These are phyloP conservation scores for Linnaemya vulpina DNA, from an alignment of 2,888 invertebrate species.

Conservation along the genomic window DNA sequence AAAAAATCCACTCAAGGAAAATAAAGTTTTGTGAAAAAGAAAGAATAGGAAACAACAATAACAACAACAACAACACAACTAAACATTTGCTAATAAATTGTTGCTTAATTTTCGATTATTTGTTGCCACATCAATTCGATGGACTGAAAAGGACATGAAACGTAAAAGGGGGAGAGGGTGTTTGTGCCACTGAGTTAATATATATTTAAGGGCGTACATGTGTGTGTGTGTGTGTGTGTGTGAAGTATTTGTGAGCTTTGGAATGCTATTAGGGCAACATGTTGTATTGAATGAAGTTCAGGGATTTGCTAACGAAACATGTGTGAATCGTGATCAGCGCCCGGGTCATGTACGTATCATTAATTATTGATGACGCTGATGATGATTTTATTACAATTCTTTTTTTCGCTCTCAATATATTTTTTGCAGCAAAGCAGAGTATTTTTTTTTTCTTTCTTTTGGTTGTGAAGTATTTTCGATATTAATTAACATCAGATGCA, in stretches of 20 bases:
- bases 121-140: slow-evolving; percentile 43
- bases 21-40: too few species aligned
- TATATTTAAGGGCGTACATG: not conserved
- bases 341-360: slow-evolving; percentile 80
- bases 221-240: not conserved
- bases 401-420: slow-evolving; percentile 5
- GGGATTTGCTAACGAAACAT: slow-evolving; percentile 65
- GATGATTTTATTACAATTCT: slow-evolving; percentile 68
- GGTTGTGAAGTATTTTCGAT: not conserved
- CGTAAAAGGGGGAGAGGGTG: not conserved
- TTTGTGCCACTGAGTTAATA: slow-evolving; percentile 6
- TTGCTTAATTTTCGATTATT: slow-evolving; percentile 69
- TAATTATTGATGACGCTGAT: slow-evolving; percentile 80
- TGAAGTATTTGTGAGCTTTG: slow-evolving; percentile 12
- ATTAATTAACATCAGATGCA: slow-evolving; percentile 33
- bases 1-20: slow-evolving; percentile 12
- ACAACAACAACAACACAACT: not conserved
- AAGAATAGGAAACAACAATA: not conserved
- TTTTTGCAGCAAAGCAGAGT: slow-evolving; percentile 1
- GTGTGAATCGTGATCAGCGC: slow-evolving; percentile 78
- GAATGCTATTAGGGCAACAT: slow-evolving; percentile 66
- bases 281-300: slow-evolving; percentile 68
- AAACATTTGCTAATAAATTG: slow-evolving; percentile 67
- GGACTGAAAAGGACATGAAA: not conserved
- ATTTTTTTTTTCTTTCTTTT: too few species aligned